Conservation (phyloP, 2,888 invertebrate species). For the Acleris cristana region DNA sequence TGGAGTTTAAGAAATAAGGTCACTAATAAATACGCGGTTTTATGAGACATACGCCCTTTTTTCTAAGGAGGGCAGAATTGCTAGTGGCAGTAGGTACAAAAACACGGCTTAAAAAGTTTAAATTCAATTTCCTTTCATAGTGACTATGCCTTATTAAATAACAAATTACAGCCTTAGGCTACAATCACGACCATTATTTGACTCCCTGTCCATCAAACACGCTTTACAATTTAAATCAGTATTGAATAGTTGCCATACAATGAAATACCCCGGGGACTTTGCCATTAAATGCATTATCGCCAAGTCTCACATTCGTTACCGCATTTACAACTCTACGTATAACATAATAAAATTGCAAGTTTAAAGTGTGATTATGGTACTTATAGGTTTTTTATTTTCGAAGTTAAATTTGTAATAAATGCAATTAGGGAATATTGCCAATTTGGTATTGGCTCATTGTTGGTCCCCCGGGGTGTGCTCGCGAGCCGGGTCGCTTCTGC, state of each 20-base stretch:
- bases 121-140: too few species aligned
- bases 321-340: background rate
- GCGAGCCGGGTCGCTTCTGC: conserved; percentile 42
- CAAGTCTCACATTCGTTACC: background rate
- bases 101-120: too few species aligned
- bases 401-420: conserved; percentile 50
- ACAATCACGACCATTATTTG: conserved; percentile 22
- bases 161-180: conserved; percentile 26
- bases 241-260: conserved; percentile 31
- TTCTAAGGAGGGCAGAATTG: too few species aligned
- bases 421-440: conserved; percentile 70
- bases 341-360: background rate
- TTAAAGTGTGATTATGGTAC: conserved; percentile 30
- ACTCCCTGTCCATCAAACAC: conserved; percentile 29
- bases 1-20: too few species aligned
- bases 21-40: too few species aligned
- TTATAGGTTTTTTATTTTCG: conserved; percentile 30
- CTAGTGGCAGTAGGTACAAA: too few species aligned
- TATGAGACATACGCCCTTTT: too few species aligned
- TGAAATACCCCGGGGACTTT: conserved; percentile 18
- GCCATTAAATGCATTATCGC: background rate
- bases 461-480: conserved; percentile 51
- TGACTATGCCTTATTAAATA: background rate
- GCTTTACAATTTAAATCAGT: conserved; percentile 34
- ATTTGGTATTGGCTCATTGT: conserved; percentile 66